These are phyloP conservation scores for Antidorcas marsupialis DNA, from an alignment of 2,113 vertebrate species.

Conservation along the genomic window DNA sequence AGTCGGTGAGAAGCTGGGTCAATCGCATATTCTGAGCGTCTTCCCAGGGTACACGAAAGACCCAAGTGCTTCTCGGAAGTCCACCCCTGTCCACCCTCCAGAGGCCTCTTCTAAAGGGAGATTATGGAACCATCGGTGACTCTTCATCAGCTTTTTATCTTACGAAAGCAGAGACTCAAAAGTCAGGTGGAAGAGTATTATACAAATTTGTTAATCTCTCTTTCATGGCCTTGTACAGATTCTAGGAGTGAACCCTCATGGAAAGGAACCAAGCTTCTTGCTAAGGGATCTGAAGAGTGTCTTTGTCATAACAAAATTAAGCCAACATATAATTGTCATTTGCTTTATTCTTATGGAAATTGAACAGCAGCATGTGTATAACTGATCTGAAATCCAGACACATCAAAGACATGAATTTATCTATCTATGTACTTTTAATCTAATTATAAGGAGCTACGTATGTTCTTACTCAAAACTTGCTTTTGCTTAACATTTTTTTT, in stretches of 20 bases:
- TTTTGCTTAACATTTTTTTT: conserved; percentile 31
- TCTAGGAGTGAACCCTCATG: conserved; percentile 19
- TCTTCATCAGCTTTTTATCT: background rate
- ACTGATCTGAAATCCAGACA: conserved; percentile 59
- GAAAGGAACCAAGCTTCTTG: conserved; percentile 54
- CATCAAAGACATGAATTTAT: conserved; percentile 58
- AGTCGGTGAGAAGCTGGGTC: fast-evolving
- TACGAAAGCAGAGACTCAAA: background rate
- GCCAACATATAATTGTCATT: conserved; percentile 72
- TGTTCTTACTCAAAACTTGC: conserved; percentile 60
- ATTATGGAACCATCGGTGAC: background rate
- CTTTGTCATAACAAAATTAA: conserved; percentile 71
- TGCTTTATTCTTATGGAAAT: conserved; percentile 73
- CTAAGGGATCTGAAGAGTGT: conserved; percentile 43
- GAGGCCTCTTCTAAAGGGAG: background rate
- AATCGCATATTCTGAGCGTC: background rate
- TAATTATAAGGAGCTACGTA: conserved; percentile 58
- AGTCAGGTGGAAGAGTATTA: background rate
- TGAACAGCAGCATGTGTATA: conserved; percentile 65
- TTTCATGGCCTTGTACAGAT: background rate
- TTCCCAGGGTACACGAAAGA: background rate
- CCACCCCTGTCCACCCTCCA: fast-evolving
- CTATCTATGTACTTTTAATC: conserved; percentile 50
- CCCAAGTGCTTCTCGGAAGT: background rate
- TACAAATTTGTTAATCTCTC: conserved; percentile 38